phyloP scores from a whole-genome alignment of 1,140 invertebrate genomes.

The Ruditapes philippinarum region DNA sequence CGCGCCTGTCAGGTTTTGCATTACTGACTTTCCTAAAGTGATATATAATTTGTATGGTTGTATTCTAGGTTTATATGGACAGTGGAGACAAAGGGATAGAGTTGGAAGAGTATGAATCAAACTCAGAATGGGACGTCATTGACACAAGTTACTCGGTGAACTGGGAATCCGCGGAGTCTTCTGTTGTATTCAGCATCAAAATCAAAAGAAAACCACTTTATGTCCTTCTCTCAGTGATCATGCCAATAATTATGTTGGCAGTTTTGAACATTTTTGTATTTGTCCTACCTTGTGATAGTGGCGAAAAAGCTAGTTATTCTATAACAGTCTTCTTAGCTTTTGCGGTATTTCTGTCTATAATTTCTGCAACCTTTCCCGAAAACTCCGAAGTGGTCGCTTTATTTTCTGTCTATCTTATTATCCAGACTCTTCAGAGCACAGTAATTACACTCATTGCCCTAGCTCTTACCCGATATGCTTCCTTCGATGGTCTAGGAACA shows the following conservation, averaged over 20 bases:
- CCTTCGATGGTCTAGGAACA: background rate
- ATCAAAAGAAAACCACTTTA: conserved; percentile 33
- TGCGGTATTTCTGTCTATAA: conserved; percentile 52
- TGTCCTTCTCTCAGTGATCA: conserved; percentile 23
- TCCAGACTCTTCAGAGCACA: conserved; percentile 9
- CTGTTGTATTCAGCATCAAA: conserved; percentile 9
- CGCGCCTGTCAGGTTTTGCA: too few species aligned
- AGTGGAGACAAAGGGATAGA: conserved; percentile 43
- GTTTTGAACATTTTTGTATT: conserved; percentile 25
- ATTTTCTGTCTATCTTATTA: conserved; percentile 34
- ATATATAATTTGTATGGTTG: too few species aligned
- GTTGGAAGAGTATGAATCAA: conserved; percentile 6
- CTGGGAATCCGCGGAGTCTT: background rate
- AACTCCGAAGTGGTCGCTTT: conserved; percentile 36
- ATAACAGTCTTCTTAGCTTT: conserved; percentile 52
- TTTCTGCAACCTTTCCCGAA: conserved; percentile 26
- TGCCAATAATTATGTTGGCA: conserved; percentile 34
- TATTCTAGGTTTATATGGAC: background rate
- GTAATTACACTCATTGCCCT: conserved; percentile 15
- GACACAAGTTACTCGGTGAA: conserved; percentile 21
- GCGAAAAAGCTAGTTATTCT: conserved; percentile 38
- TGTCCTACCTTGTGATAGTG: conserved; percentile 24
- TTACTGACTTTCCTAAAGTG: too few species aligned
- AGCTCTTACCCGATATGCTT: background rate
- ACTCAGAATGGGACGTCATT: conserved; percentile 44